Conservation (phyloP, 1,140 invertebrate species). For the Antheraea mylitta region DNA sequence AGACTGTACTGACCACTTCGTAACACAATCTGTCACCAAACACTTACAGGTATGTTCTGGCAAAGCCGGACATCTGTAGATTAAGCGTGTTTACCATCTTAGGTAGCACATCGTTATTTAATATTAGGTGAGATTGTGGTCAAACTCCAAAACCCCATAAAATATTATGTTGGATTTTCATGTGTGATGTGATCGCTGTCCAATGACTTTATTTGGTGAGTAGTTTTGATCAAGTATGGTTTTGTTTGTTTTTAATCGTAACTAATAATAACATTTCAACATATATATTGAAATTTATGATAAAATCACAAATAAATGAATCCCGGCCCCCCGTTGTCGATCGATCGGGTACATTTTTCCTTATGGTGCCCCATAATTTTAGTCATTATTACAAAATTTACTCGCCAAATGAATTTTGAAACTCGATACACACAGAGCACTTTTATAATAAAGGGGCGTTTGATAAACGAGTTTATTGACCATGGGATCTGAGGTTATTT, state of each 20-base stretch:
- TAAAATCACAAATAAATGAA: neutral
- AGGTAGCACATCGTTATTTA: too few species aligned
- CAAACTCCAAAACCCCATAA: too few species aligned
- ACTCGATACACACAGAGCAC: neutral
- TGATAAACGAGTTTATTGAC: slow-evolving; percentile 10
- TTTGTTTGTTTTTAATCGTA: neutral
- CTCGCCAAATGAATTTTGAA: neutral
- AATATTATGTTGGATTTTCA: too few species aligned
- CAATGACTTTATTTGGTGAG: too few species aligned
- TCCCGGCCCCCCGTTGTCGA: neutral
- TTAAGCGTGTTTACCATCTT: too few species aligned
- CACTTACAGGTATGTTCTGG: too few species aligned
- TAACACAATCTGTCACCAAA: too few species aligned
- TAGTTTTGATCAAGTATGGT: too few species aligned
- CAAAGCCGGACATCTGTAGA: too few species aligned
- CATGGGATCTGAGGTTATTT: neutral
- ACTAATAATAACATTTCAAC: neutral
- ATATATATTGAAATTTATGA: neutral
- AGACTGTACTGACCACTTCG: too few species aligned
- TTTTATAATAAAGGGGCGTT: neutral
- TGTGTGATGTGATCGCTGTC: too few species aligned
- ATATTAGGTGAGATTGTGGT: too few species aligned
- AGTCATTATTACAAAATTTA: neutral
- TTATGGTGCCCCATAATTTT: neutral
- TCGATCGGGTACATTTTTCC: neutral